phyloP scores from a whole-genome alignment of 2,113 vertebrate genomes.

The Illadopsis cleaveri region DNA sequence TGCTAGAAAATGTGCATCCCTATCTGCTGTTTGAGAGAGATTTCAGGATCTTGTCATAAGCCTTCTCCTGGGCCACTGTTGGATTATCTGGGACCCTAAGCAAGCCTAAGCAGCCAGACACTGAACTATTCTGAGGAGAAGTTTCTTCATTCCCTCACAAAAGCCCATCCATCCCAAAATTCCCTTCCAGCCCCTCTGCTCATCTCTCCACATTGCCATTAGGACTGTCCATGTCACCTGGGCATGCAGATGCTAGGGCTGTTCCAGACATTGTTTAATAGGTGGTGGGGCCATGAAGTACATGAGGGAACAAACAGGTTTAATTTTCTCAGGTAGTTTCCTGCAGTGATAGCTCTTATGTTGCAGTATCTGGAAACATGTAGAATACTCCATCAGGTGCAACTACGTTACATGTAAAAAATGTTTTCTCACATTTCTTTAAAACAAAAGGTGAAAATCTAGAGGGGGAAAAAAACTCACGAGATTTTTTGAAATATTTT shows the following conservation, averaged over 20 bases:
- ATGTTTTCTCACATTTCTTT: neutral
- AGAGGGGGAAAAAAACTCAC: neutral
- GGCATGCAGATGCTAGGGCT: neutral
- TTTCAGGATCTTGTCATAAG: neutral
- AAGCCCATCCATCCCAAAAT: neutral
- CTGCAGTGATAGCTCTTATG: neutral
- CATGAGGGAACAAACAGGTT: neutral
- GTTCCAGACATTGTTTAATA: neutral
- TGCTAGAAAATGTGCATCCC: neutral
- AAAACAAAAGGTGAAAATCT: neutral
- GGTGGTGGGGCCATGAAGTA: neutral
- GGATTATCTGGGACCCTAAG: neutral
- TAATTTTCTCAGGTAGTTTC: neutral
- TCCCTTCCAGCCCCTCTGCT: neutral
- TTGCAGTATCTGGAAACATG: neutral
- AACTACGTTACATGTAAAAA: neutral
- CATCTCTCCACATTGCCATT: neutral
- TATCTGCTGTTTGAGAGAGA: neutral
- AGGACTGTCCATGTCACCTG: neutral
- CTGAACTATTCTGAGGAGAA: neutral
- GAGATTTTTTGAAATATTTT: neutral
- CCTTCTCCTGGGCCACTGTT: neutral
- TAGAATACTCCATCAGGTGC: neutral
- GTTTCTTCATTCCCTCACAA: neutral
- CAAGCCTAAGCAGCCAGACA: rapidly evolving